Evolutionary conservation across 2,113 vertebrate genomes (phyloP), one percentile per base, ranked within the genome.

Genomic region (Hippocampus abdominalis): DNA sequence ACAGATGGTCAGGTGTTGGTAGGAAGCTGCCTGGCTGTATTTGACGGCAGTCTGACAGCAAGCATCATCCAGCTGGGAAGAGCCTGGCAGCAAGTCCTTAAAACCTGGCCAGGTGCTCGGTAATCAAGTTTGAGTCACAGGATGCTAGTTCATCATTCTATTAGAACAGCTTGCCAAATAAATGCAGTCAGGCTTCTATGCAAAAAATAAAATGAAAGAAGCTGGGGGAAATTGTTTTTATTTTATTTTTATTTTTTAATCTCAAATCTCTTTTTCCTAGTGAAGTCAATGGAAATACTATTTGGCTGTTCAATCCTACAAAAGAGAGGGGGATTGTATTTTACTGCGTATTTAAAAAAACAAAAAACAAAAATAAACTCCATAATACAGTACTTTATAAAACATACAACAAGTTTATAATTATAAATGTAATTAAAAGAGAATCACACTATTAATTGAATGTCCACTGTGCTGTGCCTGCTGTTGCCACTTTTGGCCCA

Each of bases 1-100:
- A 86, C 86, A 87, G 89, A 90, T 90, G 87, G 87, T 71, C 2
- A 68, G 76, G 59, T 84, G 82, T 83, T 78, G 80, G 71, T 75
- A 79, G 72, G 83, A 83, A 84, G 78, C 80, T 79, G 80, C 73
- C 80, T 73, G 77, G 68, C 82, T 87, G 71, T 66, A 77, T 81
- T 75, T 80, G 83, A 81, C 71, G 76, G 71, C 81, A 84, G 79
- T 70, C 79, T 82, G 79, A 86, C 77, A 82, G 70, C 64, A 40
- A 77, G 81, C 84, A 70, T 76, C 72, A 78, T 88, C 84, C 87
- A 89, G 86, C 86, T 89, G 87, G 88, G 84, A 36, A 65, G 73
- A 82, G 84, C 86, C 85, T 81, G 80, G 53, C 69, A 70, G 68
- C 73, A 71, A 74, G 72, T 84, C 69, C 72, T 46, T 81, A 76